Conservation (phyloP, 2,113 vertebrate genomes). For the Seriola rivoliana region DNA sequence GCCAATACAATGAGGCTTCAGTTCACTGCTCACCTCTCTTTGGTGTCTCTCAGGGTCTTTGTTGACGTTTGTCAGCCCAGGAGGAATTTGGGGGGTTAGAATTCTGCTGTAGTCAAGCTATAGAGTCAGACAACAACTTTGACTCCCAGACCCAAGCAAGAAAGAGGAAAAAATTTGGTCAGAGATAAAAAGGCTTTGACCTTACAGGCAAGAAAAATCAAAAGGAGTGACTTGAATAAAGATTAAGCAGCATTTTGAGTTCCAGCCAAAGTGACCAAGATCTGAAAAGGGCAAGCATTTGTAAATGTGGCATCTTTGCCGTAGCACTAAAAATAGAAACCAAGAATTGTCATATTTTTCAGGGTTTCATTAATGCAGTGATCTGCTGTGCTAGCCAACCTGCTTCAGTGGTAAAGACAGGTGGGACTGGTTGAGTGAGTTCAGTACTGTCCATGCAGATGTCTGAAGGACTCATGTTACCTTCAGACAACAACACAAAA, state of each 20-base stretch:
- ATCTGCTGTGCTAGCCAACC: background rate
- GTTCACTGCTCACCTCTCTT: conserved; percentile 84
- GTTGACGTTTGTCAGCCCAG: conserved; percentile 82
- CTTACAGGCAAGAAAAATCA: conserved; percentile 58
- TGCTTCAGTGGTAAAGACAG: background rate
- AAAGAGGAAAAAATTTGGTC: conserved; percentile 46
- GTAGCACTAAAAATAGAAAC: conserved; percentile 6
- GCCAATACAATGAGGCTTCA: conserved; percentile 83
- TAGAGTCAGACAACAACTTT: conserved; percentile 63
- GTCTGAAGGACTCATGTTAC: background rate
- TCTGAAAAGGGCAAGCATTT: conserved; percentile 1
- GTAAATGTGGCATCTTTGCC: background rate
- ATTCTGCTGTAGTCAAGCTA: conserved; percentile 64
- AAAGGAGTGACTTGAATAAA: conserved; percentile 66
- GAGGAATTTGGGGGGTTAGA: conserved; percentile 76
- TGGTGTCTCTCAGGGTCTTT: conserved; percentile 82
- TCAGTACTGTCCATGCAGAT: background rate
- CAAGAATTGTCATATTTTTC: background rate
- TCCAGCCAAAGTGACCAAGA: conserved; percentile 42
- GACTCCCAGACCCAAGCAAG: conserved; percentile 61
- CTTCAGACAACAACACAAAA: background rate
- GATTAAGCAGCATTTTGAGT: conserved; percentile 53
- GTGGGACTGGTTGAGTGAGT: background rate
- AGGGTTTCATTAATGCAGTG: background rate
- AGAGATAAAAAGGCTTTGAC: conserved; percentile 63